Evolutionary conservation across 1,140 invertebrate genomes (phyloP), one percentile per base, ranked within the genome.

Genomic region (Lepidurus couesii): DNA sequence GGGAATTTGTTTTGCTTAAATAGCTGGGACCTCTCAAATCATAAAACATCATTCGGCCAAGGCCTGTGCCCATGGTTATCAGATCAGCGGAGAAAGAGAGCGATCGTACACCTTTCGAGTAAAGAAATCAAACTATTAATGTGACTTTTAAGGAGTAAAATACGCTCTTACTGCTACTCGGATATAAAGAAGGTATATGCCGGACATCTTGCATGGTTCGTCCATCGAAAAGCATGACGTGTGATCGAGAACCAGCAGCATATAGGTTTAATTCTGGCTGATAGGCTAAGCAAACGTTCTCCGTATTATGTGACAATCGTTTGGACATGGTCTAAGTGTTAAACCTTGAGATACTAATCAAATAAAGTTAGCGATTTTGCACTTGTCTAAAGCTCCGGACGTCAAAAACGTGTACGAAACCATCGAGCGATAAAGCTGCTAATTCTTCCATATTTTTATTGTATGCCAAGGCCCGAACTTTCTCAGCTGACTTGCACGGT

Each of bases 31-130:
- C 94, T 82, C 92, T 89, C 74, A 97, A 86, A 85, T 98, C 96
- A 84, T 96, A 98, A 85, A 98, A 98, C 88, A 98, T 91, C 1
- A 98, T 86, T 85, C 93, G 90, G 75, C 96, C 96, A 73, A 94
- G 88, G 0, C 95, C 96, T 6, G 96, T 98, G 16, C 96, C 96
- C 81, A 98, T 94, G 2, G 95, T 97, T 78, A 98, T 86, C 81
- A 97, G 90, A 82, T 96, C 90, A 0, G 92, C 92, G 83, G 93
- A 91, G 86, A 98, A 98, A 86, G 91, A 94, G 34, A 95, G 91
- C 1, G 96, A 97, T 78, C 96, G 88, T 74, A 98, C 94, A 74
- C 89, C 89, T 88, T 65, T 65, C 34, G 53, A 82, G 80, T 79
- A 76, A 79, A 81, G 75, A 65, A 16, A 11, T 47, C 13, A 26